Evolutionary conservation across 2,888 invertebrate species (phyloP), one percentile per base, ranked within the genome.

Genomic region (Hyles lineata): DNA sequence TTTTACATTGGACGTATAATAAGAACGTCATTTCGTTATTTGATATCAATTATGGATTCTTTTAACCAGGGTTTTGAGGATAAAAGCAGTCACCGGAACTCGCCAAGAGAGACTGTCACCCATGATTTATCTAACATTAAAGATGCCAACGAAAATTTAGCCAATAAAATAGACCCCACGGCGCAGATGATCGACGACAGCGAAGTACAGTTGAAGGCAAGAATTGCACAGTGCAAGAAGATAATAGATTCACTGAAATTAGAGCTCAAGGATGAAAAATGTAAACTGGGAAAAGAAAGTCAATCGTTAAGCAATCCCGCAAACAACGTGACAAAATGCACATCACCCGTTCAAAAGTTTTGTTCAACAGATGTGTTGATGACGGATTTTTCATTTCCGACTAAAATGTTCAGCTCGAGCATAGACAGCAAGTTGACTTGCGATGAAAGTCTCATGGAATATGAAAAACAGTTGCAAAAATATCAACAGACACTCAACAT

Each of bases 401-500:
- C 83, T 8, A 82, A 81, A 55, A 82, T 85, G 61, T 91, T 87
- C 73, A 87, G 87, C 70, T 81, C 85, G 32, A 87, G 86, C 74
- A 86, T 93, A 0, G 90, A 91, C 17, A 89, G 79, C 73, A 93
- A 89, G 80, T 78, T 93, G 9, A 85, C 81, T 74, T 92, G 89
- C 73, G 93, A 93, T 76, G 90, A 92, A 81, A 90, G 84, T 76
- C 82, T 94, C 11, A 88, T 92, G 73, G 92, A 92, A 84, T 94
- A 94, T 77, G 94, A 94, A 78, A 93, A 92, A 78, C 93, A 94
- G 80, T 81, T 94, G 59, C 88, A 93, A 75, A 92, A 88, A 80
- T 94, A 93, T 79, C 93, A 93, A 80, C 90, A 89, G 71, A 94
- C 94, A 2, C 82, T 94, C 15, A 91, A 90, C 73, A 89, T 92